Base-by-base conservation (phyloP, 1,140 invertebrate species). In the Aphaenogaster ashmeadi region DNA sequence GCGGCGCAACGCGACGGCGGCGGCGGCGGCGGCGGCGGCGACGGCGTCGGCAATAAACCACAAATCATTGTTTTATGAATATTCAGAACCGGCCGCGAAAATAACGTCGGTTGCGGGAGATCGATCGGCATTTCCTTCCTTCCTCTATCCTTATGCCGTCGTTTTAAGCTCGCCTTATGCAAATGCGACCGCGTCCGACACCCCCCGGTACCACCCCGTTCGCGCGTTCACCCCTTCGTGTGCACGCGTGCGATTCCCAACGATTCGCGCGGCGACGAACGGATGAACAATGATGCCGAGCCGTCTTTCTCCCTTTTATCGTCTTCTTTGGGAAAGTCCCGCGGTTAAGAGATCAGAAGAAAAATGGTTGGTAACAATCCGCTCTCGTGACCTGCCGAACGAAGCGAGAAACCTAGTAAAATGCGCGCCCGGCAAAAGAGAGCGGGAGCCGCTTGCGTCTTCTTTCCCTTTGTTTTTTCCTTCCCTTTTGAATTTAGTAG, bases 21-120 rank as follows among this genome's bases (percentile, higher is more conserved):
- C 84, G 80, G 69, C 75, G 72, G 41, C 21, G 44, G 8, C 44
- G 47, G 44, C 64, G 15, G n/a, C n/a, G 50, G 15, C 78, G 66
- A 0, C 50, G 67, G 52, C 69, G 69, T 50, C 89, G 85, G 88
- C 88, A 75, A 92, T 92, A 91, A 92, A 91, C 81, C 88, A 92
- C 90, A 92, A 92, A 92, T 92, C 91, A 92, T 92, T 85, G 90
- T 92, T 92, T 92, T 92, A 92, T 91, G 92, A 92, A 92, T 92
- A 92, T 92, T 92, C 91, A 92, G 56, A 36, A 67, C 58, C n/a
- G 47, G 56, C 84, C 62, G 85, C 87, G 86, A 92, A 92, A 92
- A 92, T 91, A 92, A 89, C 90, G 90, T 91, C 90, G 85, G 78
- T 74, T 75, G 89, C 74, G 75, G 71, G 33, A 92, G 90, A 92